These are phyloP conservation scores for Hydriomena furcata DNA, from an alignment of 2,888 invertebrate species.

Conservation along the genomic window DNA sequence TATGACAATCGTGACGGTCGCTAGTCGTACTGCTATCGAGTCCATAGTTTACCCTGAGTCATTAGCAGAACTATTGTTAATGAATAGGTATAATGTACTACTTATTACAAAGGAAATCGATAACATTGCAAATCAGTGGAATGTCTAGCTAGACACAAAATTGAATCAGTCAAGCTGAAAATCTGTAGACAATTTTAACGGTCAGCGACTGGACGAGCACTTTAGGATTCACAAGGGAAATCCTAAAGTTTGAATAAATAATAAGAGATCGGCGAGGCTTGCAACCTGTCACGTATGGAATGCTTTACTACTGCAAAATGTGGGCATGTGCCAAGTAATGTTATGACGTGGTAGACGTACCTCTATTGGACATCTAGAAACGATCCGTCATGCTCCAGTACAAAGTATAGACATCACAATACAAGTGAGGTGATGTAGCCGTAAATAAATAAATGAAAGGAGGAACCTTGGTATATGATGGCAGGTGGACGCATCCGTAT, in stretches of 20 bases:
- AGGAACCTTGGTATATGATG: slow-evolving; percentile 47
- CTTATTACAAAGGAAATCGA: slow-evolving; percentile 20
- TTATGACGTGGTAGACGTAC: too few species aligned
- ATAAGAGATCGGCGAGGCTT: too few species aligned
- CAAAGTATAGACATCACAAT: too few species aligned
- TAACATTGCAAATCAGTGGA: slow-evolving; percentile 21
- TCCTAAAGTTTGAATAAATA: too few species aligned
- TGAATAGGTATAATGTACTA: slow-evolving; percentile 18
- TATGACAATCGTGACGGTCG: not conserved
- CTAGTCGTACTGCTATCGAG: slow-evolving; percentile 1
- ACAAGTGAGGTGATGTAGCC: not conserved
- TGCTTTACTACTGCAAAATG: too few species aligned
- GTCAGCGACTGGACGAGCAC: too few species aligned
- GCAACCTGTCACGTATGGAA: too few species aligned
- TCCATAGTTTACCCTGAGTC: slow-evolving; percentile 25
- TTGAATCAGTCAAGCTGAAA: not conserved
- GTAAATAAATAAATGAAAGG: slow-evolving; percentile 38
- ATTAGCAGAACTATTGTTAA: slow-evolving; percentile 23
- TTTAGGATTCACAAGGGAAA: too few species aligned
- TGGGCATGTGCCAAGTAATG: too few species aligned
- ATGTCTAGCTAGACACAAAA: slow-evolving; percentile 17
- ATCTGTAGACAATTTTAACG: not conserved
- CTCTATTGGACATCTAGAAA: too few species aligned
- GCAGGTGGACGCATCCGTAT: slow-evolving; percentile 41
- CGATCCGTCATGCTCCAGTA: too few species aligned